Evolutionary conservation across 2,888 invertebrate species (phyloP).

Genomic region (Brachypalpus laphriformis): DNA sequence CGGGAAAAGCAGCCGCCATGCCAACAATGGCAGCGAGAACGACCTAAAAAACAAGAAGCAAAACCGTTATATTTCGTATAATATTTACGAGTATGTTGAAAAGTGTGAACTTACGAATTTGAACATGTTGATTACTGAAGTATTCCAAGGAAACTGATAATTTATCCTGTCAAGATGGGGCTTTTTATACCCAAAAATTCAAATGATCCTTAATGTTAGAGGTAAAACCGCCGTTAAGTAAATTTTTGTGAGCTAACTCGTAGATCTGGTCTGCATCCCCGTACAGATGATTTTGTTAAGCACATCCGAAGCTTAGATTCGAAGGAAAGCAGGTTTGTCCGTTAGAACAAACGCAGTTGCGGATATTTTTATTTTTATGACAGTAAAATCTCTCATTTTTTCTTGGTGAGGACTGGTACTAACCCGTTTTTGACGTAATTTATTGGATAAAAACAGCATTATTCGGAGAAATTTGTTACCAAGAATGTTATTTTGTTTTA

Average conservation of each 20-base stretch:
- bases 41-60: conserved; percentile 56
- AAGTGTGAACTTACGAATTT: conserved; percentile 36
- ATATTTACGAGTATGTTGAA: background rate
- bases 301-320: background rate
- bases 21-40: conserved; percentile 77
- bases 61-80: background rate
- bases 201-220: conserved; percentile 39
- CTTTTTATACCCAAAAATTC: conserved; percentile 43
- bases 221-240: conserved; percentile 36
- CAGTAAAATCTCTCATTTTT: background rate
- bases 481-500: background rate
- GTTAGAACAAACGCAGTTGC: background rate
- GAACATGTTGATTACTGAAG: conserved; percentile 51
- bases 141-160: conserved; percentile 66
- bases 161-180: background rate
- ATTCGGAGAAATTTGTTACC: background rate
- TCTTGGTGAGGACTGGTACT: background rate
- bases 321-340: conserved; percentile 20
- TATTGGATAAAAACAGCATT: background rate
- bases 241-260: conserved; percentile 19
- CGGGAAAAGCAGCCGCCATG: conserved; percentile 78
- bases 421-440: background rate
- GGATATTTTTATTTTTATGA: background rate
- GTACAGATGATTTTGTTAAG: background rate
- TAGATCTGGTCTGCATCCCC: conserved; percentile 41